Evolutionary conservation across 64 coral and sea anemone species (phyloP).

Genomic region (Exaiptasia diaphana): DNA sequence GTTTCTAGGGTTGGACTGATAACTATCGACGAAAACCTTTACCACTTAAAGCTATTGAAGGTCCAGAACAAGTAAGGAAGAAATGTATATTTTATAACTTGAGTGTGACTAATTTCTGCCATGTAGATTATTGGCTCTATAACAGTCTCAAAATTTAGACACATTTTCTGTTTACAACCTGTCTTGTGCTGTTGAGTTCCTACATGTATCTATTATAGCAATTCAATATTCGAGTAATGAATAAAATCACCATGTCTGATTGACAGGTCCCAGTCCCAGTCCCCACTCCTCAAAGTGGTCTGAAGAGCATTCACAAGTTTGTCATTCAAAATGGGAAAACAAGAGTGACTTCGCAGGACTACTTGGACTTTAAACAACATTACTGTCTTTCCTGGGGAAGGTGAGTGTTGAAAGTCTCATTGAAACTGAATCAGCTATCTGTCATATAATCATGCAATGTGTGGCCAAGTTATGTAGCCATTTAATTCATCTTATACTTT

Average conservation of each 20-base stretch:
- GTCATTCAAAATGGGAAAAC: conserved; percentile 98
- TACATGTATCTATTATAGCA: too few relatives aligned
- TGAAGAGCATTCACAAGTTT: conserved; percentile 87
- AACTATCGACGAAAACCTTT: conserved; percentile 18
- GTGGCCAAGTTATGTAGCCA: too few relatives aligned
- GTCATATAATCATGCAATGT: background rate
- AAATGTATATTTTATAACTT: too few relatives aligned
- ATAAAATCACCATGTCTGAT: background rate
- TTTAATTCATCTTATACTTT: too few relatives aligned
- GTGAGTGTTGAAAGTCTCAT: conserved; percentile 27
- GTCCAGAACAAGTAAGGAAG: conserved; percentile 29
- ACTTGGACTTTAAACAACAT: conserved; percentile 86
- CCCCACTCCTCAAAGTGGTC: conserved; percentile 64
- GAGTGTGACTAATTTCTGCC: too few relatives aligned
- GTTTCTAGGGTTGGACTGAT: conserved; percentile 43
- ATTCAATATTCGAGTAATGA: background rate
- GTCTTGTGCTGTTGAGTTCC: too few relatives aligned
- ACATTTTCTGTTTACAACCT: too few relatives aligned
- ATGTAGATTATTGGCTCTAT: too few relatives aligned
- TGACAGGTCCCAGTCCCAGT: conserved; percentile 67
- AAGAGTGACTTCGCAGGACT: conserved; percentile 84
- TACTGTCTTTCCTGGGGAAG: conserved; percentile 99
- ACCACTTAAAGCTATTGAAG: conserved; percentile 54
- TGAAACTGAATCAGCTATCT: background rate
- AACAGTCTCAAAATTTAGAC: too few relatives aligned